Evolutionary conservation across 1,140 invertebrate genomes (phyloP), one percentile per base, ranked within the genome.

Genomic region (Teleopsis dalmanni): DNA sequence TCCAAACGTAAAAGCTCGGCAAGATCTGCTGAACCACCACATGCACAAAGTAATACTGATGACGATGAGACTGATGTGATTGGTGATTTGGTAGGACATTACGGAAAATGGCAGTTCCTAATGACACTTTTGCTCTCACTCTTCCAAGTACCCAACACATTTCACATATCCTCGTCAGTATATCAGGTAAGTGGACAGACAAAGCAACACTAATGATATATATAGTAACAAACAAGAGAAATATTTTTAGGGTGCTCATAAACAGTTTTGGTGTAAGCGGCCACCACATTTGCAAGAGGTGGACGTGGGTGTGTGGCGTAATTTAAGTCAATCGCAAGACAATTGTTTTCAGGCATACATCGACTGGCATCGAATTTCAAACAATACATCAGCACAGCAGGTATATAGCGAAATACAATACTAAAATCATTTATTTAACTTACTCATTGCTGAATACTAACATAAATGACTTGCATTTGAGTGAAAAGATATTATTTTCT

Each of bases 131-230:
- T 85, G 4, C 71, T 87, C 31, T 83, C 83, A 0, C 58, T 87
- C 25, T 81, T 85, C 64, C 84, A 84, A 56, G 79, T 87, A 56
- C 83, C 84, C 2, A 84, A 84, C 56, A 85, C 84, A 14, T 85
- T 83, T 72, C 83, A 85, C 62, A 84, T 85, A 58, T 83, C 82
- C 63, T 76, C 78, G 29, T 77, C 81, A 4, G 81, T 81, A 2
- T 84, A 84, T 61, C 76, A 77, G 56, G 75, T 77, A 54, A 75
- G 72, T 48, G 18, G n/a, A 16, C 13, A 6, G 10, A n/a, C n/a
- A 18, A 40, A 40, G 22, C 11, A 26, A 13, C 23, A 4, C 19
- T 36, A 23, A n/a, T 42, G 3, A 36, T 25, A 21, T 37, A 13
- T 23, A 22, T 49, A n/a, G n/a, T n/a, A n/a, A n/a, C n/a, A n/a